Percentiles rank a stretch among this genome's conserved stretches.
Evolutionary conservation across 1,140 invertebrate genomes (phyloP).

Genomic region (Diorhabda carinulata): DNA sequence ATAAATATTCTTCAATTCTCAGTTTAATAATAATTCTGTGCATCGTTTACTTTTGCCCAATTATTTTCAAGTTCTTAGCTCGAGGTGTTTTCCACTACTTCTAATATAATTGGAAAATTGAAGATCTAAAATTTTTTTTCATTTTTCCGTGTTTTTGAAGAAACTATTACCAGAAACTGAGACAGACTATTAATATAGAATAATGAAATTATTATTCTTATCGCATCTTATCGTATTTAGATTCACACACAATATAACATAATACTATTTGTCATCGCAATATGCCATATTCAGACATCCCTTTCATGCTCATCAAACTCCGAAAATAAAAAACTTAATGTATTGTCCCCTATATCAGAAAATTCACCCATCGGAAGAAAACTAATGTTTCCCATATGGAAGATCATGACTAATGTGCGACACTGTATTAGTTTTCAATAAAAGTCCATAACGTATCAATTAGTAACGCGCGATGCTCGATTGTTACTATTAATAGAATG

Average conservation of each 20-base stretch:
- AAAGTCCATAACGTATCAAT: conserved; percentile 34
- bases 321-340: conserved; percentile 3
- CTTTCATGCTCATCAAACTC: conserved; percentile 14
- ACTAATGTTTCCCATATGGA: conserved; percentile 20
- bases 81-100: too few relatives aligned
- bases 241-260: neutral
- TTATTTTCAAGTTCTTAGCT: too few relatives aligned
- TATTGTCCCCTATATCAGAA: conserved; percentile 5
- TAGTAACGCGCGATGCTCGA: conserved; percentile 35
- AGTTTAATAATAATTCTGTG: too few relatives aligned
- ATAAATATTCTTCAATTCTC: too few relatives aligned
- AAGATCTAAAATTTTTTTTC: too few relatives aligned
- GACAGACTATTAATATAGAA: too few relatives aligned
- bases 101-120: too few relatives aligned
- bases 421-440: conserved; percentile 20
- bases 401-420: conserved; percentile 16
- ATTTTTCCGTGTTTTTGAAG: too few relatives aligned
- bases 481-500: conserved; percentile 34
- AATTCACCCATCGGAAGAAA: conserved; percentile 17
- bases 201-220: too few relatives aligned
- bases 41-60: too few relatives aligned
- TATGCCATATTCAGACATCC: neutral
- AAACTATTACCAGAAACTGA: too few relatives aligned
- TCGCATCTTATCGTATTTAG: too few relatives aligned
- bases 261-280: neutral